phyloP scores from a whole-genome alignment of 2,797 vertebrate species.

The Phylloscopus collybita region DNA sequence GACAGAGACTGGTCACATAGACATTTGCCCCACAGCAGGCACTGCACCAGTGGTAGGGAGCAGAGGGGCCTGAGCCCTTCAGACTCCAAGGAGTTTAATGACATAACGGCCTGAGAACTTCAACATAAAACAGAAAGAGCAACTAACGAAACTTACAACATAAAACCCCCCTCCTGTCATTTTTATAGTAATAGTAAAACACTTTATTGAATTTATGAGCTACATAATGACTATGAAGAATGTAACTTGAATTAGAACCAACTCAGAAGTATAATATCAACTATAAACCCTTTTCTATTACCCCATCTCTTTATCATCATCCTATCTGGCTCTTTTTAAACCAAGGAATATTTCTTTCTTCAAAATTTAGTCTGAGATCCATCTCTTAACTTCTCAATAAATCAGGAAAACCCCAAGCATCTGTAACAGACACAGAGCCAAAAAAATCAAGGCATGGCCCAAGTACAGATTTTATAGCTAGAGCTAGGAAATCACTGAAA shows the following conservation, averaged over 20 bases:
- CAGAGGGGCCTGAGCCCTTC: conserved; percentile 75
- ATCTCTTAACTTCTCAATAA: conserved; percentile 60
- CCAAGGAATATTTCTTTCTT: conserved; percentile 66
- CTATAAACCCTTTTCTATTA: conserved; percentile 88
- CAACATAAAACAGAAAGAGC: conserved; percentile 82
- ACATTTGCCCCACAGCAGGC: background rate
- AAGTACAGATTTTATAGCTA: background rate
- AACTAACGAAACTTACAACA: conserved; percentile 84
- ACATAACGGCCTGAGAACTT: conserved; percentile 81
- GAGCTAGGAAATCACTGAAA: background rate
- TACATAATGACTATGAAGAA: conserved; percentile 96
- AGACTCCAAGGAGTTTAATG: conserved; percentile 82
- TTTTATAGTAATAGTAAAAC: conserved; percentile 87
- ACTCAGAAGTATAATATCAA: conserved; percentile 91
- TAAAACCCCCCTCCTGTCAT: conserved; percentile 87
- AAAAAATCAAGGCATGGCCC: background rate
- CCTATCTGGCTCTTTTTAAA: conserved; percentile 59
- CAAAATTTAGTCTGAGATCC: conserved; percentile 52
- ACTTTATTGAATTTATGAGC: conserved; percentile 96
- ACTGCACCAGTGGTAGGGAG: conserved; percentile 1
- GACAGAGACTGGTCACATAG: background rate
- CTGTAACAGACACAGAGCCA: background rate
- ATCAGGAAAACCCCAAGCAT: background rate
- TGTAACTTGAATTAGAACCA: conserved; percentile 97
- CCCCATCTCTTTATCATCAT: conserved; percentile 72